Base-by-base conservation (phyloP, 2,113 vertebrate genomes). In the Python bivittatus region DNA sequence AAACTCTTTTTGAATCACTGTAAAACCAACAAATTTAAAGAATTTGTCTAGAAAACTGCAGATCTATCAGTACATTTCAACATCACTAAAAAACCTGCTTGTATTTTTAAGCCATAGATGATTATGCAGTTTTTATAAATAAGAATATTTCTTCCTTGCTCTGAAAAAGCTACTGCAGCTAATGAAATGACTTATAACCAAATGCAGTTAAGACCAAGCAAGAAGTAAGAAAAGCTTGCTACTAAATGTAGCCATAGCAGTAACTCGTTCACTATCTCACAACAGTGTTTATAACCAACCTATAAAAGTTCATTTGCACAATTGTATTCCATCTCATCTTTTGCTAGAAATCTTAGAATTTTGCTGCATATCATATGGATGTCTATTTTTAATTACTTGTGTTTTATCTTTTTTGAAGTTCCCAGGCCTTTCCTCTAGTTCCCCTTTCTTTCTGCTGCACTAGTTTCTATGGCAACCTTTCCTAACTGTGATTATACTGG, bases 401-500 rank as follows among this genome's bases (percentile, higher is more conserved):
- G 44, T 22, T 84, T 48, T 57, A 57, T 96, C 96, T 95, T 93
- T 91, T 58, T 92, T 94, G 38, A 89, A 48, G 94, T 93, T 93
- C 90, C 86, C 68, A 91, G 95, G 92, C 93, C 84, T 86, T 93
- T 93, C 90, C 84, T 85, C 95, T 95, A 25, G 33, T 72, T 96
- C 95, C 91, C 94, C 29, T 96, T 96, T 97, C 95, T 96, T 96
- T 95, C 96, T 96, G 85, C 93, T 95, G 90, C 90, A 93, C 91
- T 92, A 93, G 97, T 97, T 97, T 94, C 97, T 96, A 97, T 97
- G 96, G 96, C 93, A 97, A 97, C 97, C 94, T 91, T 92, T 90
- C 68, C 48, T 93, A 96, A 90, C 91, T 91, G 92, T 95, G 93
- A 96, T 96, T 95, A 96, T 88, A 96, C 84, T 93, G 95, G 94